phyloP scores from a whole-genome alignment of 2,888 invertebrate genomes.

The Erebia ligea region DNA sequence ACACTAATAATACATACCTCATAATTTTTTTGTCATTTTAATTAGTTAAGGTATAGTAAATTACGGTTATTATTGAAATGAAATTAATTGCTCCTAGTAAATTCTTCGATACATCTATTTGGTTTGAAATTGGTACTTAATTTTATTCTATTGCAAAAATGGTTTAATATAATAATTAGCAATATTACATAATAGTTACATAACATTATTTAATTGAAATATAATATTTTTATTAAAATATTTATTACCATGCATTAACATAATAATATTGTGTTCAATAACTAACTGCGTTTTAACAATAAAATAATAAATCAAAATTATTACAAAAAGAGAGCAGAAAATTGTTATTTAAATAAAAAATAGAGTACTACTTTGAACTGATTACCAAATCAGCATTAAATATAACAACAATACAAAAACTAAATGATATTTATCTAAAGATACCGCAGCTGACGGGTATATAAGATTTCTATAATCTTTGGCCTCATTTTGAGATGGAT shows the following conservation, averaged over 20 bases:
- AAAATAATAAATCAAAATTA: neutral
- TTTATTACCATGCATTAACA: neutral
- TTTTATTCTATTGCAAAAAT: constrained; percentile 17
- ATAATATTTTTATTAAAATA: neutral
- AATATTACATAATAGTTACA: constrained; percentile 3
- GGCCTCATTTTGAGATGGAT: constrained; percentile 83
- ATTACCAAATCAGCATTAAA: neutral
- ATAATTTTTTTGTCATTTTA: constrained; percentile 26
- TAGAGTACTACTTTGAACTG: neutral
- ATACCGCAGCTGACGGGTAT: constrained; percentile 54
- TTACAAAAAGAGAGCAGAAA: neutral
- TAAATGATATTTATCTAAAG: constrained; percentile 21
- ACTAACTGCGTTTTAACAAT: neutral
- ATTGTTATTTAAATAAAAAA: too few species aligned
- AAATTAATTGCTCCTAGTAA: constrained; percentile 19
- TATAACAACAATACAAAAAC: constrained; percentile 18
- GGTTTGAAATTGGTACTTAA: constrained; percentile 17
- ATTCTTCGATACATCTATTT: constrained; percentile 25
- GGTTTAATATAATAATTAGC: constrained; percentile 1
- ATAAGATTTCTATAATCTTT: constrained; percentile 79
- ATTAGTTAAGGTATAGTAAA: neutral
- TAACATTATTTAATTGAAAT: neutral
- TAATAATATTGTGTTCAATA: neutral
- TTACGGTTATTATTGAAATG: constrained; percentile 14
- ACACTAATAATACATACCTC: constrained; percentile 39